Conservation (phyloP, 1,140 invertebrate genomes). For the Dufourea novaeangliae region DNA sequence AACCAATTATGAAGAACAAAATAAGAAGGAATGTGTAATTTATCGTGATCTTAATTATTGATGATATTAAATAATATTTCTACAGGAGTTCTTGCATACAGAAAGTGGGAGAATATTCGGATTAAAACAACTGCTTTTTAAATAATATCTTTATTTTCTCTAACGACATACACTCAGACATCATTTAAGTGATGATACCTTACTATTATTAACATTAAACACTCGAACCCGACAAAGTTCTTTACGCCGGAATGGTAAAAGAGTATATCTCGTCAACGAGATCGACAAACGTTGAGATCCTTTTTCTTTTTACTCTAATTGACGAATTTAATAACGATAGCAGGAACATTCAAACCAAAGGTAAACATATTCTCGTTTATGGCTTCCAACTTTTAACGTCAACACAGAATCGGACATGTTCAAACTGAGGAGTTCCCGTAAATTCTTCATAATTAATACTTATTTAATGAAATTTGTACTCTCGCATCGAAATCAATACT, state of each 20-base stretch:
- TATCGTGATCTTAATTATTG: too few relatives aligned
- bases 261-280: not conserved
- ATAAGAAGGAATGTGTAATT: too few relatives aligned
- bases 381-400: not conserved
- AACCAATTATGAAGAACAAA: too few relatives aligned
- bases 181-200: slow-evolving; percentile 52
- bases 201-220: slow-evolving; percentile 57
- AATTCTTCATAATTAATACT: not conserved
- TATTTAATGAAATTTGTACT: not conserved
- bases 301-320: slow-evolving; percentile 16
- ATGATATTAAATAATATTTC: too few relatives aligned
- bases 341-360: not conserved
- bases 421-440: not conserved
- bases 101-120: too few relatives aligned
- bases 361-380: not conserved
- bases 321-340: slow-evolving; percentile 24
- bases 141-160: slow-evolving; percentile 51
- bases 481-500: not conserved
- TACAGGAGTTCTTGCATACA: too few relatives aligned
- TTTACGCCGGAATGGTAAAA: slow-evolving; percentile 30
- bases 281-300: slow-evolving; percentile 12
- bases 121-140: not conserved
- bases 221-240: slow-evolving; percentile 54
- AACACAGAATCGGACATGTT: not conserved
- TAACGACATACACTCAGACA: slow-evolving; percentile 62